Evolutionary conservation across 2,113 vertebrate genomes (phyloP), one percentile per base, ranked within the genome.

Genomic region (Noctilio leporinus): DNA sequence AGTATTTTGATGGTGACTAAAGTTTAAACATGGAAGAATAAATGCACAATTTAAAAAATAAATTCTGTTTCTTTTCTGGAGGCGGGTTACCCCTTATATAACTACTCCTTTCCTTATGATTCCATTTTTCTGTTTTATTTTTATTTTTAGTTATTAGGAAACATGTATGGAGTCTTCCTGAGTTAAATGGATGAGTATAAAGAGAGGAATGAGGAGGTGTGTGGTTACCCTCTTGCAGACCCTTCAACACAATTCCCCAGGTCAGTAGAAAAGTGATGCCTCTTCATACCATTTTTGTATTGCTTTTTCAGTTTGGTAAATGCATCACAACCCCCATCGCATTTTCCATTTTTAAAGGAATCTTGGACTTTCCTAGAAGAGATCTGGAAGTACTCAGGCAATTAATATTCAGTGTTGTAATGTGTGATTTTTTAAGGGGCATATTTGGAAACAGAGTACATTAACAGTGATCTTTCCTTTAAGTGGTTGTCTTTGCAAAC

Each of bases 401-500:
- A 89, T 93, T 96, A 62, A 49, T 95, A 97, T 96, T 95, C 86
- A 83, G 40, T 73, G 94, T 83, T 78, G 67, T 90, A 95, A 96
- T 91, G 82, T 75, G 55, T 95, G 49, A 62, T 95, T 88, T 93
- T 93, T 62, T 14, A 77, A 91, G 89, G 86, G 49, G 28, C 51
- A 78, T 90, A 94, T 96, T 96, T 96, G 82, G 91, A 96, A 97
- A 95, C 88, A 96, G 78, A 95, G 70, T 86, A 90, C 86, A 95
- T 22, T 65, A 62, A 83, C 43, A 83, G 53, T 96, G 95, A 96
- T 77, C 91, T 96, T 95, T 97, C 82, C 91, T 87, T 43, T 94
- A 82, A 96, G 43, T 93, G 73, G 72, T 49, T 83, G 82, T 45
- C 38, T 96, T 89, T 83, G 53, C 62, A 76, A 91, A 96, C 73